phyloP scores from a whole-genome alignment of 1,140 invertebrate genomes.

The Rhizoglyphus robini region DNA sequence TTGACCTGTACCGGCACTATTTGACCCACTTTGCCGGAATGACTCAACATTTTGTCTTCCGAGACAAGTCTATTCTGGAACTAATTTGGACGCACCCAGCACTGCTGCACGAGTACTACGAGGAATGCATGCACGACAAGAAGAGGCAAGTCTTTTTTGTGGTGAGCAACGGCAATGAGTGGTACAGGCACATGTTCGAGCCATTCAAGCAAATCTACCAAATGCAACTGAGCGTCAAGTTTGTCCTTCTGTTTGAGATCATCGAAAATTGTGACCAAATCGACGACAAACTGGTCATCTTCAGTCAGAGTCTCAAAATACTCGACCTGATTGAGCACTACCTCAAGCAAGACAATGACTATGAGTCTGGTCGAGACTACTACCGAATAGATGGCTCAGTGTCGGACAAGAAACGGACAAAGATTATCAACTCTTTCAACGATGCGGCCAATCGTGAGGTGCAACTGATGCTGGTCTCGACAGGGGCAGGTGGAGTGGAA shows the following conservation, averaged over 20 bases:
- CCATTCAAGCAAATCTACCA: constrained; percentile 27
- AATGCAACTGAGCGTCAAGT: constrained; percentile 86
- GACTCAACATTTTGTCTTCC: constrained; percentile 42
- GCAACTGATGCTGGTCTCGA: constrained; percentile 89
- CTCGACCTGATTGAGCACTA: constrained; percentile 94
- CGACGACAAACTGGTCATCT: constrained; percentile 85
- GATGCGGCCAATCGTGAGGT: constrained; percentile 54
- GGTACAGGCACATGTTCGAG: too few relatives aligned
- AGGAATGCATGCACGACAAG: background rate
- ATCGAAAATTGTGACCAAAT: constrained; percentile 72
- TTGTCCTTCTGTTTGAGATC: constrained; percentile 84
- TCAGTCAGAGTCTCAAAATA: constrained; percentile 90
- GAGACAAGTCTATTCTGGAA: constrained; percentile 94
- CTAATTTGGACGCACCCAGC: constrained; percentile 99
- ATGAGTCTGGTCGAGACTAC: constrained; percentile 55
- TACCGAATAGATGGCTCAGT: constrained; percentile 76
- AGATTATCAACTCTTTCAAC: constrained; percentile 73
- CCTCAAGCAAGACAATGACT: constrained; percentile 35
- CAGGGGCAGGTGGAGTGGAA: constrained; percentile 82
- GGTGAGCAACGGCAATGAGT: background rate
- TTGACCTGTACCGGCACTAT: constrained; percentile 51
- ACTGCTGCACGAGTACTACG: too few relatives aligned
- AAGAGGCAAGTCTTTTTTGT: background rate
- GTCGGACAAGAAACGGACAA: constrained; percentile 55
- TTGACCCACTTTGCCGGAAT: background rate